A percentile compares a stretch with the other conserved stretches of the same genome.
phyloP scores from a whole-genome alignment of 2,888 invertebrate species.

The Meloe dianella region DNA sequence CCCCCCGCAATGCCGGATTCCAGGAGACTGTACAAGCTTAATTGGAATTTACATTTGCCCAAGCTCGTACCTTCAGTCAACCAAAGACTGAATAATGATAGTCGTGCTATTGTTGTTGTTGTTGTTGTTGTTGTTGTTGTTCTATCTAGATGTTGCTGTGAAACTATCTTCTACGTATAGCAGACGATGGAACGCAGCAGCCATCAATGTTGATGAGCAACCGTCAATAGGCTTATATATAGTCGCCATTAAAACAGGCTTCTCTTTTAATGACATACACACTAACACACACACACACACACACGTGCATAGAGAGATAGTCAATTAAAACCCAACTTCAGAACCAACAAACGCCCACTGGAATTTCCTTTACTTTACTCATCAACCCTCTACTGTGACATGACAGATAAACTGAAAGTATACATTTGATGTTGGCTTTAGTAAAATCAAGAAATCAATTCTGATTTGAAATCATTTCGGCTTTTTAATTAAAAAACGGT shows the following conservation, averaged over 20 bases:
- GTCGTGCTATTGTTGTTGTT: conserved; percentile 22
- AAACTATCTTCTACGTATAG: conserved; percentile 11
- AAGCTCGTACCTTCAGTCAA: conserved; percentile 49
- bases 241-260: conserved; percentile 24
- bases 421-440: neutral
- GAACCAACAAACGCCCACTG: conserved; percentile 4
- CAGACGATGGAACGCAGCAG: conserved; percentile 18
- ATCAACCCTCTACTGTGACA: neutral
- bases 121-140: neutral
- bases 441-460: conserved; percentile 3
- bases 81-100: conserved; percentile 42
- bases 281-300: neutral
- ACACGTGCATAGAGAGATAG: neutral
- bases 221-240: conserved; percentile 19
- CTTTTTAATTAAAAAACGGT: conserved; percentile 7
- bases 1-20: conserved; percentile 53
- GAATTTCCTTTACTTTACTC: neutral
- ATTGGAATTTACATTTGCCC: conserved; percentile 59
- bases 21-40: conserved; percentile 55
- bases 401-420: neutral
- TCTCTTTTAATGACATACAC: conserved; percentile 30
- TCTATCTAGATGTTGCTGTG: neutral
- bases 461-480: neutral
- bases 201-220: conserved; percentile 35
- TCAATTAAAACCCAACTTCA: conserved; percentile 4